Base-by-base conservation (phyloP, 2,888 invertebrate species). In the Lepidonotus clava region DNA sequence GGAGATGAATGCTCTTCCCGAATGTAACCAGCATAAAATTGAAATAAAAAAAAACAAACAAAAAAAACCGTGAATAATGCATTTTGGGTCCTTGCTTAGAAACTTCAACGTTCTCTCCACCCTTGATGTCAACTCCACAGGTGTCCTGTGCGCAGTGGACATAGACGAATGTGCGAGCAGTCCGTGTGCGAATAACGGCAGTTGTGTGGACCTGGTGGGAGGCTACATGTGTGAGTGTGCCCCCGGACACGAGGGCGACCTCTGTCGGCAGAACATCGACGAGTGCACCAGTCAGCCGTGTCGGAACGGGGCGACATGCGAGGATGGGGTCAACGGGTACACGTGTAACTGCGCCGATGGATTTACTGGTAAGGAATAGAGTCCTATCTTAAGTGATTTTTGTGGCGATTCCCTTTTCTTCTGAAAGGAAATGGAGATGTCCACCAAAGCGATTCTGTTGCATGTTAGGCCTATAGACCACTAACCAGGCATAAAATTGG, bases 231-330 rank as follows among this genome's bases (percentile, higher is more conserved):
- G 91, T 87, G 71, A 40, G 36, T 89, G 89, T 85, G 11, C 51
- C 21, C 38, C 85, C 0, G 89, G 89, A 1, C 87, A 76, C 53
- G 53, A 41, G n/a, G 90, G 89, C 14, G 40, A 38, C 18, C 21
- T 67, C 51, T 89, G 89, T 87, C 83, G 87, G 38, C 85, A 32
- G 18, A 85, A 90, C 32, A 87, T 89, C 28, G 87, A 90, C 77
- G 90, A 90, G 84, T 90, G 90, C 53, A 97, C 97, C 5, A 98
- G 98, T n/a, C 97, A 97, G 90, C 98, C 98, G 41, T 98, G 98
- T 93, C 98, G 97, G 93, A 98, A 98, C 92, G 97, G 97, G 0
- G 98, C 98, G 40, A 96, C 96, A 71, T 98, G 98, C 93, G 86
- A 88, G 66, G 98, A 86, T 56, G 56, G 67, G 0, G 28, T 80